phyloP scores from a whole-genome alignment of 2,888 invertebrate genomes.

The Lymantria monacha region DNA sequence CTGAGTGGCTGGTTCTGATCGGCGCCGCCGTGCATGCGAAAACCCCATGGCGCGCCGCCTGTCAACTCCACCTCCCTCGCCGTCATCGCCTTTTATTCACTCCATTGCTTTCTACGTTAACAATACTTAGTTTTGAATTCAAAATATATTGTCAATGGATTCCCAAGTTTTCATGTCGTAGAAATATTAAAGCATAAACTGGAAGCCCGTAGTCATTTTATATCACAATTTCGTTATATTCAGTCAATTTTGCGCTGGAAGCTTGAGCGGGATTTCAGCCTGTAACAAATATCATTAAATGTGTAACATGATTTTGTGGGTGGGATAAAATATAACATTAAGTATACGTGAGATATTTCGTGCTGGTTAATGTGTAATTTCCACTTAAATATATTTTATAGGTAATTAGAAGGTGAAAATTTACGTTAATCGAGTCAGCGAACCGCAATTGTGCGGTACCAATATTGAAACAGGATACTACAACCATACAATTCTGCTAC shows the following conservation, averaged over 20 bases:
- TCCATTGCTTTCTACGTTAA: slow-evolving; percentile 51
- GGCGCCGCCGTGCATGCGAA: slow-evolving; percentile 92
- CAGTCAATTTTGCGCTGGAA: slow-evolving; percentile 44
- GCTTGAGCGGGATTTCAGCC: slow-evolving; percentile 37
- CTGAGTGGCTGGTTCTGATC: slow-evolving; percentile 90
- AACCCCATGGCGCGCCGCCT: slow-evolving; percentile 94
- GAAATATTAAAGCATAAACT: slow-evolving; percentile 47
- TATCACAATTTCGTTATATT: slow-evolving; percentile 53
- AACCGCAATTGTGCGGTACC: slow-evolving; percentile 13
- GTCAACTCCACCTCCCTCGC: slow-evolving; percentile 88
- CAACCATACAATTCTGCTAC: slow-evolving; percentile 26
- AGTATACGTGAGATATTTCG: background rate
- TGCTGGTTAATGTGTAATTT: slow-evolving; percentile 6
- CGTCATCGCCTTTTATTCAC: slow-evolving; percentile 81
- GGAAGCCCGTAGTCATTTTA: slow-evolving; percentile 58
- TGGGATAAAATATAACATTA: slow-evolving; percentile 6
- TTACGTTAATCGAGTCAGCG: slow-evolving; percentile 18
- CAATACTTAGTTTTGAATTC: slow-evolving; percentile 37
- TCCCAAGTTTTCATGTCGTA: slow-evolving; percentile 34
- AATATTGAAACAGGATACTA: slow-evolving; percentile 29
- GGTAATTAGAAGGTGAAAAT: slow-evolving; percentile 25
- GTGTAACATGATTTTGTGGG: slow-evolving; percentile 16
- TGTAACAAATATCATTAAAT: slow-evolving; percentile 52
- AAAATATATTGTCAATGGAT: slow-evolving; percentile 40
- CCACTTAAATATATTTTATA: background rate